phyloP scores from a whole-genome alignment of 2,797 vertebrate genomes.

The Sebastolobus altivelis region DNA sequence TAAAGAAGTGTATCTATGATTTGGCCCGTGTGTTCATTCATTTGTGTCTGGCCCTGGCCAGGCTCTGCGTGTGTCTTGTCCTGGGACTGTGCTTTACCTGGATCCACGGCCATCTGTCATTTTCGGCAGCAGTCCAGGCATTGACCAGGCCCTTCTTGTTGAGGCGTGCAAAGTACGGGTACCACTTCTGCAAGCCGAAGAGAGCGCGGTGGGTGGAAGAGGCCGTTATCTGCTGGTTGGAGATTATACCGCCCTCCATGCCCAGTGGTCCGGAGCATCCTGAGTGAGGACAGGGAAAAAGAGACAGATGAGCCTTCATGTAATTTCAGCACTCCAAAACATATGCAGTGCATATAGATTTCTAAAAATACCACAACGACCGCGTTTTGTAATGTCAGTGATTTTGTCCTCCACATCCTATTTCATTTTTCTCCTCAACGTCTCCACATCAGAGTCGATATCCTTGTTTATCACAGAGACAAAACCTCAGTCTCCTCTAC shows the following conservation, averaged over 20 bases:
- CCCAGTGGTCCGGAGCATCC: slow-evolving; percentile 97
- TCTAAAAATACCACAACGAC: slow-evolving; percentile 27
- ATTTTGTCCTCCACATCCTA: slow-evolving; percentile 17
- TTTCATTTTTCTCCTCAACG: slow-evolving; percentile 11
- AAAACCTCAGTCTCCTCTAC: slow-evolving; percentile 28
- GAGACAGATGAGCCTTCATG: slow-evolving; percentile 23
- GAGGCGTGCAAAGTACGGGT: slow-evolving; percentile 96
- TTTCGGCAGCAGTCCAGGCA: slow-evolving; percentile 98
- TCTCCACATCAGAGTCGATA: not conserved
- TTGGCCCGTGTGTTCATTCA: slow-evolving; percentile 24
- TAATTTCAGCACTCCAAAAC: slow-evolving; percentile 17
- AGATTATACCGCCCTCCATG: slow-evolving; percentile 98
- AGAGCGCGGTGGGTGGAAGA: slow-evolving; percentile 98
- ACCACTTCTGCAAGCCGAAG: slow-evolving; percentile 99
- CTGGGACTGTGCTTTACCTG: slow-evolving; percentile 90
- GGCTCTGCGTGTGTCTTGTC: slow-evolving; percentile 26
- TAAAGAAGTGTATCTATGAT: slow-evolving; percentile 20
- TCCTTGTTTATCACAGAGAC: slow-evolving; percentile 28
- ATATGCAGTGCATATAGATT: slow-evolving; percentile 19
- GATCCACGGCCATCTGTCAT: slow-evolving; percentile 99
- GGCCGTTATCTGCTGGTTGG: slow-evolving; percentile 98
- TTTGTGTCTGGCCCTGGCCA: slow-evolving; percentile 13
- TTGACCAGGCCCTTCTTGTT: slow-evolving; percentile 99
- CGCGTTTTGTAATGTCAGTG: slow-evolving; percentile 13
- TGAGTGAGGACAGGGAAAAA: slow-evolving; percentile 70